Conservation (phyloP, 2,113 vertebrate species). For the Pluvialis apricaria region DNA sequence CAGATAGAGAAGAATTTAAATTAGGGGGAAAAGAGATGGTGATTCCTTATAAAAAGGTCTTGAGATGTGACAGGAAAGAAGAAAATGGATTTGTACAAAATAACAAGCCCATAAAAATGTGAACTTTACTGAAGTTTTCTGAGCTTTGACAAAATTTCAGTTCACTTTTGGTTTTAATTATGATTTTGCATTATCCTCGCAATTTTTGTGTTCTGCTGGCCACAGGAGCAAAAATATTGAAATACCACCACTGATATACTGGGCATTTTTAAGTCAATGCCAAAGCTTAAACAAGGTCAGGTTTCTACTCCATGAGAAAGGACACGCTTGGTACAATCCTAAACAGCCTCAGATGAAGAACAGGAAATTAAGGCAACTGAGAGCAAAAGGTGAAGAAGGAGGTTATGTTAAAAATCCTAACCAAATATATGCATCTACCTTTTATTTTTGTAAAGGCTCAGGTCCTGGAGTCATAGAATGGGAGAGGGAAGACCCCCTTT, state of each 20-base stretch:
- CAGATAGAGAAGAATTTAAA: constrained; percentile 53
- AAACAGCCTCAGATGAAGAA: neutral
- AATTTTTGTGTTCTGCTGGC: neutral
- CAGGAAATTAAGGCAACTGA: neutral
- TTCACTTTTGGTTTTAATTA: neutral
- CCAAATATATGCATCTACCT: neutral
- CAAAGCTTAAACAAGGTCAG: neutral
- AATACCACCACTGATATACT: neutral
- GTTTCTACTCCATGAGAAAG: neutral
- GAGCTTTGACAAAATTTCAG: neutral
- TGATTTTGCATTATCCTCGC: neutral
- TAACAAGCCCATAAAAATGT: constrained; percentile 19
- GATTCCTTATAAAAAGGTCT: constrained; percentile 5
- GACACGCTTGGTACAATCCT: neutral
- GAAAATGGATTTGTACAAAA: constrained; percentile 28
- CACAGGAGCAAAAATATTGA: neutral
- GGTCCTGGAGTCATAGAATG: neutral
- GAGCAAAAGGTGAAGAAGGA: neutral
- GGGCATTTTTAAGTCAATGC: neutral
- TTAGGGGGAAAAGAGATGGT: neutral
- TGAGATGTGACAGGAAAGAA: constrained; percentile 30
- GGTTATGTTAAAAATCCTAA: neutral
- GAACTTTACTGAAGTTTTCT: neutral
- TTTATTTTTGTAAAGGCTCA: neutral
- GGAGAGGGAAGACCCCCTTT: neutral